Conservation (phyloP, 2,797 vertebrate genomes). For the Protosalanx chinensis region DNA sequence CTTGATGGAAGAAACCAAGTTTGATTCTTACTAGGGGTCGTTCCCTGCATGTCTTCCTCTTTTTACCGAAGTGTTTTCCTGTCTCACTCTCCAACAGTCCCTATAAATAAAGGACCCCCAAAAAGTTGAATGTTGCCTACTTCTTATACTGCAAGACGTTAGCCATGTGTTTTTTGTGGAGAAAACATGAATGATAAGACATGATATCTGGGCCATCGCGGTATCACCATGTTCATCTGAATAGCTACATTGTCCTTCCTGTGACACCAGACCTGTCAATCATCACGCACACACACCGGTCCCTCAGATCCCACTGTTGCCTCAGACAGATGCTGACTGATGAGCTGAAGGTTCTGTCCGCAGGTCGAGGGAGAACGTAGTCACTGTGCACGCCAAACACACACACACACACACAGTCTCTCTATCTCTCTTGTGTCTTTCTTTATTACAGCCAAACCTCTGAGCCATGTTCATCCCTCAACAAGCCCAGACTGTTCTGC, state of each 20-base stretch:
- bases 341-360: slow-evolving; percentile 61
- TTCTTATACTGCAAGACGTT: too few species aligned
- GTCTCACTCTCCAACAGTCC: too few species aligned
- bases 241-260: not conserved
- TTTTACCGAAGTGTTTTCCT: too few species aligned
- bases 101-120: too few species aligned
- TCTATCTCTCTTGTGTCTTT: not conserved
- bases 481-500: slow-evolving; percentile 39
- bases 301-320: not conserved
- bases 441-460: not conserved
- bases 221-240: not conserved
- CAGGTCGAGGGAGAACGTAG: slow-evolving; percentile 36
- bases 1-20: too few species aligned
- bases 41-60: too few species aligned
- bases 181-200: not conserved
- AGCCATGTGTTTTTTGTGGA: too few species aligned
- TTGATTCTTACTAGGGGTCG: too few species aligned
- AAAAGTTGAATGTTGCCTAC: too few species aligned
- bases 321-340: slow-evolving; percentile 59
- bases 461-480: slow-evolving; percentile 48
- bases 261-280: slow-evolving; percentile 35
- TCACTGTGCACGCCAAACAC: too few species aligned
- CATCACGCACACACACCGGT: slow-evolving; percentile 53
- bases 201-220: not conserved
- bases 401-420: not conserved